phyloP scores from a whole-genome alignment of 2,888 invertebrate species.

The Lypha dubia region DNA sequence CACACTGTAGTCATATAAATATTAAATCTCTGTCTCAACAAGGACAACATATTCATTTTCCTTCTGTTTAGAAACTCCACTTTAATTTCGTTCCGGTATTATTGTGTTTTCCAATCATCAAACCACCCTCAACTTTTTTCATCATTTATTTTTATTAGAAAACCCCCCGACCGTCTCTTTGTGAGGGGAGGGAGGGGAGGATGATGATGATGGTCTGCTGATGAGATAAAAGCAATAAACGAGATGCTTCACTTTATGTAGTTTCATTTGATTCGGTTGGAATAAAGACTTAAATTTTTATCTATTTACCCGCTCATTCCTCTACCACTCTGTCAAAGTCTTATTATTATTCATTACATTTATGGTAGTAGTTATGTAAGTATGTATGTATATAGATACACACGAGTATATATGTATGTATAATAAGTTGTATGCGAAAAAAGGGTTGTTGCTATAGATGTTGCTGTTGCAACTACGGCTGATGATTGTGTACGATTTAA shows the following conservation, averaged over 20 bases:
- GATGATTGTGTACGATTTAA: slow-evolving; percentile 22
- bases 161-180: slow-evolving; percentile 10
- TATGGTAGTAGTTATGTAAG: neutral
- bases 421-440: slow-evolving; percentile 24
- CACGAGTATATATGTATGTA: too few species aligned
- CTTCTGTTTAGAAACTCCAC: slow-evolving; percentile 59
- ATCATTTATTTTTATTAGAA: slow-evolving; percentile 69
- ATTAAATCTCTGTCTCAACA: slow-evolving; percentile 18
- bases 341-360: slow-evolving; percentile 13
- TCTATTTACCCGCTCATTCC: slow-evolving; percentile 37
- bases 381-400: neutral
- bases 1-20: neutral
- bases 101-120: slow-evolving; percentile 47
- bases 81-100: slow-evolving; percentile 70
- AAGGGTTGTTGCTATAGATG: slow-evolving; percentile 54
- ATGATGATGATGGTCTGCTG: neutral
- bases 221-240: slow-evolving; percentile 51
- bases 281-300: slow-evolving; percentile 60
- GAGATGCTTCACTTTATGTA: slow-evolving; percentile 60
- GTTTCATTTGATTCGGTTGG: slow-evolving; percentile 66
- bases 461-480: slow-evolving; percentile 4
- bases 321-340: neutral
- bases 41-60: slow-evolving; percentile 11
- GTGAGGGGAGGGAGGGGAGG: too few species aligned
- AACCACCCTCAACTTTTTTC: slow-evolving; percentile 48